A percentile compares a stretch with the other conserved stretches of the same genome.
Evolutionary conservation across 2,113 vertebrate species (phyloP).

Genomic region (Puntigrus tetrazona): DNA sequence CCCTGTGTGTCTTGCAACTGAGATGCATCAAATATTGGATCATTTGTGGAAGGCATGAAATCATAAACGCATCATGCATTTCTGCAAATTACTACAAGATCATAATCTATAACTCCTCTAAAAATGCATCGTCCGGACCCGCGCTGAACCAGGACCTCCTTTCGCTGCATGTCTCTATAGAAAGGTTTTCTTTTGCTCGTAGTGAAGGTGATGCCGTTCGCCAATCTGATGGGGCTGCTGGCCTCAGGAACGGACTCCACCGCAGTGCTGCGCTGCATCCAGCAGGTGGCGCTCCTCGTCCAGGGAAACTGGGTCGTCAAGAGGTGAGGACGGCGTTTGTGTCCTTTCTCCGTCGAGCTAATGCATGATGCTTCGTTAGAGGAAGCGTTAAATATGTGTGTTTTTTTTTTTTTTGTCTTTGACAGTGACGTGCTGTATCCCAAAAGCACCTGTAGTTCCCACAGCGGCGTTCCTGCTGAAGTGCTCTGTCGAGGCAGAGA

Average conservation of each 20-base stretch:
- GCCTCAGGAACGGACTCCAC: conserved; percentile 87
- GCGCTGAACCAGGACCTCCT: background rate
- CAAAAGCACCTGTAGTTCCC: conserved; percentile 92
- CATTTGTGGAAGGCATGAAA: too few species aligned
- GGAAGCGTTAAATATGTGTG: background rate
- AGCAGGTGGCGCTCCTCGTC: conserved; percentile 97
- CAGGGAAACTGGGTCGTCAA: conserved; percentile 99
- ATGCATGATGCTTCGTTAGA: background rate
- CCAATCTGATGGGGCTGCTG: conserved; percentile 93
- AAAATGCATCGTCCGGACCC: background rate
- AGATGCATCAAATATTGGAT: too few species aligned
- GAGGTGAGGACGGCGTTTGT: conserved; percentile 75
- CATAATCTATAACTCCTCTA: background rate
- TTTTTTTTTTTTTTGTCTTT: conserved; percentile 1
- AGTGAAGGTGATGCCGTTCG: conserved; percentile 97
- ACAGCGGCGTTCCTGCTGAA: conserved; percentile 93
- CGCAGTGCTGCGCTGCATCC: conserved; percentile 90
- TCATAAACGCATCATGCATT: too few species aligned
- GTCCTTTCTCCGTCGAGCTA: background rate
- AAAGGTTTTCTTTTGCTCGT: background rate
- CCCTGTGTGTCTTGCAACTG: too few species aligned
- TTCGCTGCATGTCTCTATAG: background rate
- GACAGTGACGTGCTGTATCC: conserved; percentile 94
- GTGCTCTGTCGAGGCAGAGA: conserved; percentile 94
- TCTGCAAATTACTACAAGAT: background rate